Base-by-base conservation (phyloP, 2,113 vertebrate species). In the Callopanchax toddi region DNA sequence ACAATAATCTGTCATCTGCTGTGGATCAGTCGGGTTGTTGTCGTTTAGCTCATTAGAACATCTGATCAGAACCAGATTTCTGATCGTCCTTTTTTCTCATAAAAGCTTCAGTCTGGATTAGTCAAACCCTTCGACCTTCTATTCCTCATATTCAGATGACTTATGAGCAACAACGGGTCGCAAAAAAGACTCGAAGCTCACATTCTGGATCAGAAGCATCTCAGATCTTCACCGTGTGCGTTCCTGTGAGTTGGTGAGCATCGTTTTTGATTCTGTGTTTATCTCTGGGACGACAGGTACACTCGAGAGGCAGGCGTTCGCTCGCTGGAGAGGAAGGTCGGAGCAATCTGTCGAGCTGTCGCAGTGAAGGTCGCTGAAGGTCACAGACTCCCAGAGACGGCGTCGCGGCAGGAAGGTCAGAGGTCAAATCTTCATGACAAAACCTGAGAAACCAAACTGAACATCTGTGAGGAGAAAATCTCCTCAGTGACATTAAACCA, bases 301-400 rank as follows among this genome's bases (percentile, higher is more conserved):
- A 99, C 96, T 1, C 86, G 96, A 6, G 97, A 99, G 85, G 97
- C 97, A 0, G 97, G 97, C 0, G 97, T 99, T 12, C 96, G 97
- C n/a, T 95, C 97, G 6, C 91, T 99, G 62, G 97, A 99, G 65
- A 92, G 96, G 70, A 96, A 95, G 83, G 88, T 97, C 5, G 97
- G 95, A 20, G 96, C 96, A 3, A 92, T 99, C 60, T 99, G 97
- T 88, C 92, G 97, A 32, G 97, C 96, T 0, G 97, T 99, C 68
- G 97, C 97, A 0, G 95, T 99, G 37, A 98, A 95, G 67, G 95
- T 99, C 6, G 96, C 97, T 0, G 97, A 99, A 82, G 93, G 94
- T 42, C 95, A 94, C 67, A 91, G 91, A 65, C 87, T 92, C 29
- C 45, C 90, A 25, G 93, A 91, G 74, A 50, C 73, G 0, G 32